Base-by-base conservation (phyloP, 2,797 vertebrate genomes). In the Thalassophryne amazonica region DNA sequence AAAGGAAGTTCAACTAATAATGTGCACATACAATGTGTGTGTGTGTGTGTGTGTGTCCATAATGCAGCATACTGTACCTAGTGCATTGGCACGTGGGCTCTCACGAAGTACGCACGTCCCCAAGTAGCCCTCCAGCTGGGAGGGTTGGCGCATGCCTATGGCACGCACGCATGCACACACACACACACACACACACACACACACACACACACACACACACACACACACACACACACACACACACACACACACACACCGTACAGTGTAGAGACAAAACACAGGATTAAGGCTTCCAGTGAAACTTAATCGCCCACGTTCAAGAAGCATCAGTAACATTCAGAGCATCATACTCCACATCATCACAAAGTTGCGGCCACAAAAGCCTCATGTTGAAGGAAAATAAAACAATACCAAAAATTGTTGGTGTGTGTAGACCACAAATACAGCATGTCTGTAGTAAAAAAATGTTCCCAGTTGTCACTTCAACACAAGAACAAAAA, bases 81-180 rank as follows among this genome's bases (percentile, higher is more conserved):
- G 79, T 69, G 86, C 67, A 77, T 88, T 91, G 87, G 86, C 86
- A 78, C 90, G 90, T 8, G 90, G 91, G 59, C 91, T 92, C 85
- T 92, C 91, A 1, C 91, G 91, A 69, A 92, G 90, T 85, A 92
- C 89, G 71, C 91, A 92, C 16, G 91, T 90, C 79, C 90, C 90
- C 74, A 92, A 87, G 88, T 92, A 92, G 48, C 91, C 90, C 80
- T 92, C 91, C 83, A 92, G 89, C 87, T 92, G 91, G 76, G 91
- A 91, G 68, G 91, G 81, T 84, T 92, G 91, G 72, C 91, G 90
- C 83, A 90, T 88, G 69, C 90, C 91, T 92, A 34, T 28, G 11
- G 40, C 51, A 48, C 33, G 6, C 32, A 49, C 48, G n/a, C 48
- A 20, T 50, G 40, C 43, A 39, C 60, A 39, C 15, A 47, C 51